Percentiles rank a stretch among this genome's conserved stretches.
Evolutionary conservation across 2,888 invertebrate species (phyloP).

Genomic region (Caenorhabditis sp.): DNA sequence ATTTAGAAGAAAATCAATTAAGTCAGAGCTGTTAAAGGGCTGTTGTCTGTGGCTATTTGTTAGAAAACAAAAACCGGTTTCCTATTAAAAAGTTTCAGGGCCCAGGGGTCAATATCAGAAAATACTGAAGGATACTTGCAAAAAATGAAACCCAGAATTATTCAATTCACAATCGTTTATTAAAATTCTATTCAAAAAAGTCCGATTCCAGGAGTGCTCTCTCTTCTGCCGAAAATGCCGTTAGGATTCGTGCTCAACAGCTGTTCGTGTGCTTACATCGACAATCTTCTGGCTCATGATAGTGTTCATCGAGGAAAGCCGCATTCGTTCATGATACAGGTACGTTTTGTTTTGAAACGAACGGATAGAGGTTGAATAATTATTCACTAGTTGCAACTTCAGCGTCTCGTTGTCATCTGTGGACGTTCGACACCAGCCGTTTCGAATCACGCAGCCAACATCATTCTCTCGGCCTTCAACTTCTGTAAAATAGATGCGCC

Average conservation of each 20-base stretch:
- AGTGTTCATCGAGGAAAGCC: conserved; percentile 66
- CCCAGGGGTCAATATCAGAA: too few relatives aligned
- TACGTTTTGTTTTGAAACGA: not conserved
- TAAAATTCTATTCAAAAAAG: too few relatives aligned
- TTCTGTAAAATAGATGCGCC: conserved; percentile 46
- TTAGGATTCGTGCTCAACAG: conserved; percentile 55
- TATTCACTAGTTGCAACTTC: conserved; percentile 15
- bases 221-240: conserved; percentile 48
- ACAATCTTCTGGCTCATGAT: conserved; percentile 61
- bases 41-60: too few relatives aligned
- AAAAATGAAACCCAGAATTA: too few relatives aligned
- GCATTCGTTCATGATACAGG: conserved; percentile 66
- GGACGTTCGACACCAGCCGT: conserved; percentile 52
- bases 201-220: conserved; percentile 28
- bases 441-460: conserved; percentile 59
- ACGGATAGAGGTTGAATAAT: not conserved
- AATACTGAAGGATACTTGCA: too few relatives aligned
- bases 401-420: conserved; percentile 68
- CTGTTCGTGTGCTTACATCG: conserved; percentile 67
- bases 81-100: too few relatives aligned
- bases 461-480: conserved; percentile 57
- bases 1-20: too few relatives aligned
- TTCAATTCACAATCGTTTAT: too few relatives aligned
- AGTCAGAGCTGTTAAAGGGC: too few relatives aligned
- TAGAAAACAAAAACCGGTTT: too few relatives aligned